A percentile compares a stretch with the other conserved stretches of the same genome.
Evolutionary conservation across 1,140 invertebrate species (phyloP).

Genomic region (Drosophila quadrilineata): DNA sequence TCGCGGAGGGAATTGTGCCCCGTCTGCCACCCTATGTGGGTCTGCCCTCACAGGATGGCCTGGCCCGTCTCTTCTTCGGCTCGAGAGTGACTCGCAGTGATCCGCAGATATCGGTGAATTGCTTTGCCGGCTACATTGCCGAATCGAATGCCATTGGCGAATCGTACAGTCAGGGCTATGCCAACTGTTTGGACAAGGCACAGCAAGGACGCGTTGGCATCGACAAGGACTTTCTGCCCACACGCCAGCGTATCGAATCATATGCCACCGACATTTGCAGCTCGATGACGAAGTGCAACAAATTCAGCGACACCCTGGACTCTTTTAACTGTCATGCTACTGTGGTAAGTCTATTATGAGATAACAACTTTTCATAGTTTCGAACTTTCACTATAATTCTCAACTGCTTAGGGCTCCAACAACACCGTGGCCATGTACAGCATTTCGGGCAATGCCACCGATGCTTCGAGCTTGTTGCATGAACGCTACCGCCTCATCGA

Average conservation of each 20-base stretch:
- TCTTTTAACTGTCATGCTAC: slow-evolving; percentile 63
- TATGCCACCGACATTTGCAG: slow-evolving; percentile 46
- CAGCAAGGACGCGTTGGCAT: slow-evolving; percentile 43
- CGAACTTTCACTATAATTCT: not conserved
- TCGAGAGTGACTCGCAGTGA: slow-evolving; percentile 60
- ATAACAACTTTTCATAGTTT: not conserved
- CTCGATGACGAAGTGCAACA: slow-evolving; percentile 38
- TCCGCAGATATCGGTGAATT: slow-evolving; percentile 57
- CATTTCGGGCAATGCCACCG: slow-evolving; percentile 74
- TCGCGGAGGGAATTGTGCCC: slow-evolving; percentile 24
- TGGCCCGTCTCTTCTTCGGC: slow-evolving; percentile 62
- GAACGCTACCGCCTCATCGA: slow-evolving; percentile 72
- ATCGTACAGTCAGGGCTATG: slow-evolving; percentile 55
- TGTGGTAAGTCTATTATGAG: slow-evolving; percentile 52
- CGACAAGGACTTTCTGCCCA: slow-evolving; percentile 51
- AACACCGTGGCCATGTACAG: slow-evolving; percentile 68
- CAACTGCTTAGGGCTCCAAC: slow-evolving; percentile 63
- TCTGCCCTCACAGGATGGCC: slow-evolving; percentile 56
- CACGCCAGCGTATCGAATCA: slow-evolving; percentile 40
- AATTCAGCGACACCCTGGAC: slow-evolving; percentile 51
- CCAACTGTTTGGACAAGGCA: slow-evolving; percentile 34
- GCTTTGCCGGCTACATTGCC: slow-evolving; percentile 72
- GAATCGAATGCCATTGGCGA: slow-evolving; percentile 63
- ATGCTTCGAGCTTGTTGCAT: slow-evolving; percentile 55
- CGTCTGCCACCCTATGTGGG: slow-evolving; percentile 58